These are phyloP conservation scores for Alexandromys fortis DNA, from an alignment of 2,113 vertebrate genomes.

Conservation along the genomic window DNA sequence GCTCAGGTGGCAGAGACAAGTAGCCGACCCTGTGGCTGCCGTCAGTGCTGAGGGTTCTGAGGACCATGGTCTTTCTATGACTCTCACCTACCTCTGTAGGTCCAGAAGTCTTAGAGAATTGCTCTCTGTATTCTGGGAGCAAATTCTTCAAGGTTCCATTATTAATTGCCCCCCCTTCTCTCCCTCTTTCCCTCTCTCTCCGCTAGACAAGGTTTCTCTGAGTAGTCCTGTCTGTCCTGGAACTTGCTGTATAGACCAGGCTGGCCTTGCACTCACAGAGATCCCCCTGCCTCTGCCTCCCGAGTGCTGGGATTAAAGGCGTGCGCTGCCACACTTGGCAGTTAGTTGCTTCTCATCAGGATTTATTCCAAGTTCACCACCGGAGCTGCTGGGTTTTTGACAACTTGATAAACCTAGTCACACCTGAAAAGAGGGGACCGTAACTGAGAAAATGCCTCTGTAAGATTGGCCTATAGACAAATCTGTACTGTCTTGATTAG, in stretches of 20 bases:
- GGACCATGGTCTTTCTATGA: background rate
- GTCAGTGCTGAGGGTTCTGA: rapidly evolving
- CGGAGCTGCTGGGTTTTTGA: background rate
- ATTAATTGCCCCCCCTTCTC: background rate
- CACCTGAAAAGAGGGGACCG: background rate
- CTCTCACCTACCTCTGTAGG: background rate
- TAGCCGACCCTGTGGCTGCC: background rate
- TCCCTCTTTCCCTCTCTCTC: no score
- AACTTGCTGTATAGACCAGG: no score
- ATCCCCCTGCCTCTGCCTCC: no score
- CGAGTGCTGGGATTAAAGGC: no score
- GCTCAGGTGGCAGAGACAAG: background rate
- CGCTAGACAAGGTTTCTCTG: no score
- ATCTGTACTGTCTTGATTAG: no score
- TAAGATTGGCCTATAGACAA: no score
- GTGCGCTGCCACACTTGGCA: no score
- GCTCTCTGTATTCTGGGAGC: background rate
- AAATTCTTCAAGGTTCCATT: background rate
- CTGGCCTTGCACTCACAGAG: no score
- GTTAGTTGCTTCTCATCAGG: background rate
- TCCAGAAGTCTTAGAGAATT: rapidly evolving
- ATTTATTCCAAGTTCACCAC: background rate
- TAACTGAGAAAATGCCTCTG: no score
- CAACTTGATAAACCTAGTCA: background rate
- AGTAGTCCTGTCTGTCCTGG: no score